Base-by-base conservation (phyloP, 2,888 invertebrate genomes). In the Trilocha varians region DNA sequence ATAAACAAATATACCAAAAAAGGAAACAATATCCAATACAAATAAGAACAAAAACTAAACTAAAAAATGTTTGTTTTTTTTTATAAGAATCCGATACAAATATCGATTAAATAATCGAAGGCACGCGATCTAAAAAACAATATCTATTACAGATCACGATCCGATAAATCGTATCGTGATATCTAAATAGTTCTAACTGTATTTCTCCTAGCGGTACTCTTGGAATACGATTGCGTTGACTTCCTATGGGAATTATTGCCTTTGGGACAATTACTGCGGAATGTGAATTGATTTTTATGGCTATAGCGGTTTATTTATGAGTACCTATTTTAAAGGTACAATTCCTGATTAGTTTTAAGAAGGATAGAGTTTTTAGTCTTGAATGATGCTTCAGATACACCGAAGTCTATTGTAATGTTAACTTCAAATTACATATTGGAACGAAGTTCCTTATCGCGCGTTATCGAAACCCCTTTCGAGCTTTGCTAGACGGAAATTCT, bases 11-110 rank as follows among this genome's bases (percentile, higher is more conserved):
- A n/a, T n/a, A n/a, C n/a, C n/a, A n/a, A n/a, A n/a, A n/a, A n/a
- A n/a, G n/a, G n/a, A n/a, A n/a, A n/a, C n/a, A n/a, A n/a, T n/a
- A n/a, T n/a, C n/a, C n/a, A n/a, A n/a, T n/a, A n/a, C n/a, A n/a
- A n/a, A n/a, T n/a, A n/a, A n/a, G n/a, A n/a, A n/a, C n/a, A n/a
- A n/a, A n/a, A n/a, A n/a, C n/a, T n/a, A 9, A 25, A 9, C 25
- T 3, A 9, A 11, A 25, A 9, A 9, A 9, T 25, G 25, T 6
- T 25, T 9, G 6, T 25, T 51, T 41, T 58, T 49, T 50, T 51
- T 55, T 49, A 52, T 48, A 50, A 43, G 38, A 34, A 48, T 41
- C 11, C 25, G 25, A 25, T 25, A 25, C 11, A 25, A 5, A 25
- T 25, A 25, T 25, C 25, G 25, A 25, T 25, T 25, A 25, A 25